Percentiles rank a stretch among this genome's conserved stretches.
These are phyloP conservation scores for Cryptocheilus praepositus DNA, from an alignment of 2,888 invertebrate genomes.

Conservation along the genomic window DNA sequence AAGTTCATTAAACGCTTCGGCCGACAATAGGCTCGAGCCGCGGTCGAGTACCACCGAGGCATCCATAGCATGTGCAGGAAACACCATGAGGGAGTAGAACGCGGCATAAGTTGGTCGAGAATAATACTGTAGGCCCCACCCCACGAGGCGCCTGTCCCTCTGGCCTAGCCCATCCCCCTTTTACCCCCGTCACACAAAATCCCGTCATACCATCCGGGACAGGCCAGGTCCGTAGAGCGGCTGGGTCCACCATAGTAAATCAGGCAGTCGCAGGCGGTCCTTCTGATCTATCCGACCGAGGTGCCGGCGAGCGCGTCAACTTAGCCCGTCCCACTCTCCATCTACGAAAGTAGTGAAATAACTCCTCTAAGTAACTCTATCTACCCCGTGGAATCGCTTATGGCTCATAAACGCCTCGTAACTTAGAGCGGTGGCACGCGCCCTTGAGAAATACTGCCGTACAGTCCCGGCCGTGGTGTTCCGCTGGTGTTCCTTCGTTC, in stretches of 20 bases:
- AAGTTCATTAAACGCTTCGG: too few relatives aligned
- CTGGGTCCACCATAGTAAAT: constrained; percentile 71
- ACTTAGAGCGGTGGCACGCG: constrained; percentile 70
- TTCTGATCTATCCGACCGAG: constrained; percentile 70
- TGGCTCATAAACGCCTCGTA: constrained; percentile 74
- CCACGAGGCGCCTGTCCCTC: constrained; percentile 61
- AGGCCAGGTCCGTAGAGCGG: constrained; percentile 53
- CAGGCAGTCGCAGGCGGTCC: constrained; percentile 74
- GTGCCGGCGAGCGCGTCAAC: constrained; percentile 54
- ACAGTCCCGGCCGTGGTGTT: constrained; percentile 22
- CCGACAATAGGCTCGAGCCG: too few relatives aligned
- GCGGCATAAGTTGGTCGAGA: constrained; percentile 38
- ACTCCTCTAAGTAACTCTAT: constrained; percentile 70
- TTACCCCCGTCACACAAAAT: constrained; percentile 59
- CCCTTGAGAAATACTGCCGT: constrained; percentile 60
- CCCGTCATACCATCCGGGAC: constrained; percentile 58
- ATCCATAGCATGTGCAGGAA: not conserved
- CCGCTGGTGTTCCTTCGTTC: not conserved
- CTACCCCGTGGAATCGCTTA: constrained; percentile 71
- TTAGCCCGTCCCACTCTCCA: constrained; percentile 51
- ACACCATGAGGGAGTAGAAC: constrained; percentile 30
- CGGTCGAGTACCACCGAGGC: too few relatives aligned
- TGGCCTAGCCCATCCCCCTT: constrained; percentile 59
- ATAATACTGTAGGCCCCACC: constrained; percentile 67
- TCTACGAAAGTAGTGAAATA: constrained; percentile 66